Evolutionary conservation across 2,113 vertebrate genomes (phyloP).

Genomic region (Xenus cinereus): DNA sequence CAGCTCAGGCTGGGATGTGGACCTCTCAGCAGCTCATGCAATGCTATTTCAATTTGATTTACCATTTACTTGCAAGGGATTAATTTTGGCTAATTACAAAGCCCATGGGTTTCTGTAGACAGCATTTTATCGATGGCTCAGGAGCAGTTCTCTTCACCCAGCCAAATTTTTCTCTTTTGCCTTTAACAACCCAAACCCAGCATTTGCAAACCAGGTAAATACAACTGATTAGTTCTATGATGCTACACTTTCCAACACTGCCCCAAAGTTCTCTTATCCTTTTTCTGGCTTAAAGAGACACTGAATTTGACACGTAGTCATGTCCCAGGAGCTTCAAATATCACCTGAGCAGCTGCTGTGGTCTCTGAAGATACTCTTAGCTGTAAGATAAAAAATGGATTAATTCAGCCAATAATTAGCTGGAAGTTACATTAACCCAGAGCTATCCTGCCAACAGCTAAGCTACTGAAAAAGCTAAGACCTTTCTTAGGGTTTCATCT

Average conservation of each 20-base stretch:
- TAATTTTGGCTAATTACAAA: background rate
- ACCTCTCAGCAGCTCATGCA: background rate
- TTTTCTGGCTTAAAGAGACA: background rate
- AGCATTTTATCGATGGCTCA: background rate
- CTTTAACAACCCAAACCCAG: background rate
- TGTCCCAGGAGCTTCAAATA: background rate
- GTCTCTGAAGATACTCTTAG: background rate
- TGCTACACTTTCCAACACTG: background rate
- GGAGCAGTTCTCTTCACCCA: background rate
- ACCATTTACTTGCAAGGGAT: background rate
- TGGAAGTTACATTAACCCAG: background rate
- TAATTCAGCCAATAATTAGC: background rate
- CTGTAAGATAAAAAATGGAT: background rate
- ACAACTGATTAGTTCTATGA: background rate
- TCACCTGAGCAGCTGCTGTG: background rate
- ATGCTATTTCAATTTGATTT: background rate
- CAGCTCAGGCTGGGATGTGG: background rate
- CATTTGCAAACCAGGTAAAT: background rate
- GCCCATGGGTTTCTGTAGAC: background rate
- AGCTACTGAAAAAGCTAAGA: background rate
- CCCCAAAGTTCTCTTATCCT: background rate
- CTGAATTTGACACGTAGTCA: background rate
- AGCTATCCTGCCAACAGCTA: background rate
- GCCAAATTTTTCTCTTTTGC: background rate
- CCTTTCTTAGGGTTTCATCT: background rate